phyloP scores from a whole-genome alignment of 2,113 vertebrate genomes.

The Chionis minor region DNA sequence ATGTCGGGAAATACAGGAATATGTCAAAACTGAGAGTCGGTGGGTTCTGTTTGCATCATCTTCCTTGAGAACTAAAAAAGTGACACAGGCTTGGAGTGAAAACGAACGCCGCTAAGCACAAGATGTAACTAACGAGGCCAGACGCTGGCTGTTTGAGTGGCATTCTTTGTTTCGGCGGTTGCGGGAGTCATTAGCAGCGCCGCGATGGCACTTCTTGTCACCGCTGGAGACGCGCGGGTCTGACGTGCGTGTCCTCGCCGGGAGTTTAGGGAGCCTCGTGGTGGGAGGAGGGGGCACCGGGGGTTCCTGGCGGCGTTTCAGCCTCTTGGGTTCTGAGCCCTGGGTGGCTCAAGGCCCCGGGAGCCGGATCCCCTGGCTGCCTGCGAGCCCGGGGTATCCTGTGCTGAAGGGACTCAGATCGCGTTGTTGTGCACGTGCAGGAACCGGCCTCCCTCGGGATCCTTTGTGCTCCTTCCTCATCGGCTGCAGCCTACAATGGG shows the following conservation, averaged over 20 bases:
- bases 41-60: not conserved
- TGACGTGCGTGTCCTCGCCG: rapidly evolving
- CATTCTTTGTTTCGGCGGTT: not conserved
- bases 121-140: not conserved
- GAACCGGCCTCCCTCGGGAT: not conserved
- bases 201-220: not conserved
- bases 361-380: not conserved
- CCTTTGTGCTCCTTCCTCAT: slow-evolving; percentile 45
- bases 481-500: not conserved
- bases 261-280: not conserved
- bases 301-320: not conserved
- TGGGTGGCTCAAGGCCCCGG: not conserved
- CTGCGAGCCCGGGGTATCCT: not conserved
- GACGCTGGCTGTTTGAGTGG: not conserved
- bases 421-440: not conserved
- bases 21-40: not conserved
- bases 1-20: not conserved
- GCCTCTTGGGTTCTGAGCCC: not conserved
- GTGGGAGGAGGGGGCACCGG: not conserved
- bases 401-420: not conserved
- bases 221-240: not conserved
- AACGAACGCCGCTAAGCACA: not conserved
- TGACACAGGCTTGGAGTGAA: not conserved
- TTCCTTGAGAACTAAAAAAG: not conserved
- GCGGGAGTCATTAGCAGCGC: not conserved